Evolutionary conservation across 2,888 invertebrate species (phyloP).

Genomic region (Petrophora chlorosata): DNA sequence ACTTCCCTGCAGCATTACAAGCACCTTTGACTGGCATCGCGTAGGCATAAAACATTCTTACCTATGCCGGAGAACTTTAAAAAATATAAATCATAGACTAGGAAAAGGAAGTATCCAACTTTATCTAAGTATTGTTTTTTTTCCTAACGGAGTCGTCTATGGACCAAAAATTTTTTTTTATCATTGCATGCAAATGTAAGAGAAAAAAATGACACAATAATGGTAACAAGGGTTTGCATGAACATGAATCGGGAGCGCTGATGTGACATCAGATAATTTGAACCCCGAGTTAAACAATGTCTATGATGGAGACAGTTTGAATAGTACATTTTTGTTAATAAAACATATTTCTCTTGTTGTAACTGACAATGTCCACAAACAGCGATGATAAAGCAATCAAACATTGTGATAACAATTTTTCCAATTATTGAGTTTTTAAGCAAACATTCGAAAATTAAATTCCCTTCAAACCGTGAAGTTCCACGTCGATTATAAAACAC

Average conservation of each 20-base stretch:
- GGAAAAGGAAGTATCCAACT: too few relatives aligned
- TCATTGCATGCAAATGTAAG: too few relatives aligned
- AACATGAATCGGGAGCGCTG: too few relatives aligned
- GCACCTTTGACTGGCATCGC: conserved; percentile 64
- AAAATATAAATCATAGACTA: conserved; percentile 3
- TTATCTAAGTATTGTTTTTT: too few relatives aligned
- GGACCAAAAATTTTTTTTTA: too few relatives aligned
- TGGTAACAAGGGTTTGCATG: too few relatives aligned
- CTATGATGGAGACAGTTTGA: neutral
- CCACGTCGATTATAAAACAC: conserved; percentile 77
- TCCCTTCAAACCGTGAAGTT: conserved; percentile 51
- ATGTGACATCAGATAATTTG: too few relatives aligned
- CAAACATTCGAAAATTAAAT: conserved; percentile 32
- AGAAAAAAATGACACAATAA: too few relatives aligned
- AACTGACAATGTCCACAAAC: neutral
- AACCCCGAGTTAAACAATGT: too few relatives aligned
- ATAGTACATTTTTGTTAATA: neutral
- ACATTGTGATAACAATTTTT: conserved; percentile 4
- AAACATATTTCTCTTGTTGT: neutral
- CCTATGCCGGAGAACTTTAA: conserved; percentile 23
- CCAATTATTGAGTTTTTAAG: conserved; percentile 12
- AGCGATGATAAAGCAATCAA: neutral
- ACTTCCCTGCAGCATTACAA: conserved; percentile 64
- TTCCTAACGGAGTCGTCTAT: too few relatives aligned
- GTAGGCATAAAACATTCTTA: conserved; percentile 74